phyloP scores from a whole-genome alignment of 2,797 vertebrate species.

The Scleropages formosus region DNA sequence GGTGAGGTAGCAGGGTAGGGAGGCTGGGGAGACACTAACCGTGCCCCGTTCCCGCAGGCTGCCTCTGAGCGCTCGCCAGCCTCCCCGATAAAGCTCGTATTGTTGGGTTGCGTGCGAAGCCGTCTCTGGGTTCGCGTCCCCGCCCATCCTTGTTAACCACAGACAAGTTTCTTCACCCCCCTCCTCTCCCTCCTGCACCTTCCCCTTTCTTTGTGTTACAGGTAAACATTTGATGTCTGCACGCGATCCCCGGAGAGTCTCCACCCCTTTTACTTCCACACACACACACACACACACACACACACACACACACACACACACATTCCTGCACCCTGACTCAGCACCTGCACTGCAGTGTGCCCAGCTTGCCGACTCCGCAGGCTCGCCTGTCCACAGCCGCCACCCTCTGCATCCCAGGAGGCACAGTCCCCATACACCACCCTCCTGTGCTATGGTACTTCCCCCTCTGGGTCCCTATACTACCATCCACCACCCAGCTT shows the following conservation, averaged over 20 bases:
- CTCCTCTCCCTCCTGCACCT: constrained; percentile 65
- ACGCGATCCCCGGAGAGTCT: constrained; percentile 71
- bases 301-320: constrained; percentile 48
- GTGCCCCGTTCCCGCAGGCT: constrained; percentile 37
- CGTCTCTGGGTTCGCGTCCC: constrained; percentile 65
- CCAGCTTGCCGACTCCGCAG: constrained; percentile 16
- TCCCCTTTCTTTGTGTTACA: constrained; percentile 76
- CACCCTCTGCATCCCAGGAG: no score
- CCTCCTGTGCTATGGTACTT: no score
- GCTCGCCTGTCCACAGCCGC: not conserved
- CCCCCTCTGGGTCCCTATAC: no score
- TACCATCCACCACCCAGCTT: no score
- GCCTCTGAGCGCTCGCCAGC: constrained; percentile 57
- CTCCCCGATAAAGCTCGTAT: constrained; percentile 82
- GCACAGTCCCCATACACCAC: no score
- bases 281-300: constrained; percentile 37
- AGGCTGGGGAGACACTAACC: constrained; percentile 52
- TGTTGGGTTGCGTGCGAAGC: constrained; percentile 89
- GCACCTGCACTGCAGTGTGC: constrained; percentile 55
- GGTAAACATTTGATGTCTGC: constrained; percentile 78
- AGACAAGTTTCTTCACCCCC: constrained; percentile 61
- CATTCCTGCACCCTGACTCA: constrained; percentile 73
- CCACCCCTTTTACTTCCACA: constrained; percentile 54
- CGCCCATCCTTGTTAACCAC: constrained; percentile 81
- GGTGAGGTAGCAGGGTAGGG: constrained; percentile 53